Conservation (phyloP, 2,113 vertebrate species). For the Lethenteron camtschaticum region DNA sequence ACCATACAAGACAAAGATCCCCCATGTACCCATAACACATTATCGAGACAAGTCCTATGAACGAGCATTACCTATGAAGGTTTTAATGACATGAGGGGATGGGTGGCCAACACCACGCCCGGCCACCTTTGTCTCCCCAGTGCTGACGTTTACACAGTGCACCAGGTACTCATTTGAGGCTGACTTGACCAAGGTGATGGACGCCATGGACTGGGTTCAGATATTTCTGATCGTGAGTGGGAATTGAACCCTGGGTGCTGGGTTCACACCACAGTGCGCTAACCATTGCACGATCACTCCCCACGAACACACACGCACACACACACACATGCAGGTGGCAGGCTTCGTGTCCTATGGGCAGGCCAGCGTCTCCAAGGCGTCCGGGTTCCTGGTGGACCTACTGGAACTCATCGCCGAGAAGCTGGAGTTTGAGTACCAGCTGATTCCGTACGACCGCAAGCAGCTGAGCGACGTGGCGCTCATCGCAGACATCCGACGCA, state of each 20-base stretch:
- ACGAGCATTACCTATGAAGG: too few relatives aligned
- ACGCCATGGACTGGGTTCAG: background rate
- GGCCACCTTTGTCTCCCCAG: too few relatives aligned
- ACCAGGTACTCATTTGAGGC: background rate
- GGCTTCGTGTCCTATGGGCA: conserved; percentile 2
- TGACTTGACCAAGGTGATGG: background rate
- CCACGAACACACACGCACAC: background rate
- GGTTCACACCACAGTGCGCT: background rate
- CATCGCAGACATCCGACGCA: background rate
- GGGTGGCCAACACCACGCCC: too few relatives aligned
- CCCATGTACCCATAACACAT: too few relatives aligned
- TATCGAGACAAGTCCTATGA: too few relatives aligned
- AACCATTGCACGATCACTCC: background rate
- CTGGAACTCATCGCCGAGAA: background rate
- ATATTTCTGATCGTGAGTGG: background rate
- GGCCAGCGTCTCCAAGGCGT: background rate
- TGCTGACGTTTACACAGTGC: too few relatives aligned
- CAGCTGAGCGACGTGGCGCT: background rate
- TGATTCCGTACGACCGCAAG: background rate
- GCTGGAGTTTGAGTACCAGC: background rate
- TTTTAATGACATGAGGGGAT: too few relatives aligned
- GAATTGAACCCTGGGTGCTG: background rate
- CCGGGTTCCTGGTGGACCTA: background rate
- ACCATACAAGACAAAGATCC: too few relatives aligned
- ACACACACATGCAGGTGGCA: background rate